phyloP scores from a whole-genome alignment of 2,113 vertebrate species.

The Macheiramphus alcinus region DNA sequence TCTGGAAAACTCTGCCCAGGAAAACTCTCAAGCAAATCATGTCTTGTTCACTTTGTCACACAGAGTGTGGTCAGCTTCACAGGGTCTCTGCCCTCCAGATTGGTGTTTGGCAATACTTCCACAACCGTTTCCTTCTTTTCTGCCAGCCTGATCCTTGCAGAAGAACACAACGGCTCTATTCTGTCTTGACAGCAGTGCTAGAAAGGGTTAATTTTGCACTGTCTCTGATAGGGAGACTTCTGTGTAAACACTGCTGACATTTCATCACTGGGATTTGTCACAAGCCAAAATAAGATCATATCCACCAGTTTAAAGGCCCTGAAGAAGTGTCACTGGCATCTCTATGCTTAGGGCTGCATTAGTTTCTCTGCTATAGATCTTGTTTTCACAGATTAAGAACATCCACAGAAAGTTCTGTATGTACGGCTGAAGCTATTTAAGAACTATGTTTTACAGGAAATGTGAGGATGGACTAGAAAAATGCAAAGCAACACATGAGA shows the following conservation, averaged over 20 bases:
- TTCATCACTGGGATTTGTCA: slow-evolving; percentile 45
- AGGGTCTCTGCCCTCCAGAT: background rate
- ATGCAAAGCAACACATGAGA: background rate
- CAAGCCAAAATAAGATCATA: slow-evolving; percentile 1
- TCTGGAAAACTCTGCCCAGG: background rate
- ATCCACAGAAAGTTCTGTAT: slow-evolving; percentile 20
- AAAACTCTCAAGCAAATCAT: background rate
- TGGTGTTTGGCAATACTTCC: background rate
- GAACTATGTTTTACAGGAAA: background rate
- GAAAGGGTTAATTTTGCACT: background rate
- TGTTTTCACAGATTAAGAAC: slow-evolving; percentile 26
- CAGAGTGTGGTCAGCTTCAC: background rate
- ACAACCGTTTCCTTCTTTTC: background rate
- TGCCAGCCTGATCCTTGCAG: background rate
- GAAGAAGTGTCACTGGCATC: slow-evolving; percentile 6
- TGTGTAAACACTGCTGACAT: slow-evolving; percentile 35
- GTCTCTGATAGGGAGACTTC: background rate
- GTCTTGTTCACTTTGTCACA: background rate
- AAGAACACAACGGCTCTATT: background rate
- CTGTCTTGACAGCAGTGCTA: background rate
- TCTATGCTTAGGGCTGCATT: slow-evolving; percentile 2
- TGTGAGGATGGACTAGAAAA: background rate
- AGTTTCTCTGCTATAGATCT: background rate
- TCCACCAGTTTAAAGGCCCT: slow-evolving; percentile 3
- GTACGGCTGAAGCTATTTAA: slow-evolving; percentile 11